Base-by-base conservation (phyloP, 2,888 invertebrate genomes). In the Habroteleia sp. region DNA sequence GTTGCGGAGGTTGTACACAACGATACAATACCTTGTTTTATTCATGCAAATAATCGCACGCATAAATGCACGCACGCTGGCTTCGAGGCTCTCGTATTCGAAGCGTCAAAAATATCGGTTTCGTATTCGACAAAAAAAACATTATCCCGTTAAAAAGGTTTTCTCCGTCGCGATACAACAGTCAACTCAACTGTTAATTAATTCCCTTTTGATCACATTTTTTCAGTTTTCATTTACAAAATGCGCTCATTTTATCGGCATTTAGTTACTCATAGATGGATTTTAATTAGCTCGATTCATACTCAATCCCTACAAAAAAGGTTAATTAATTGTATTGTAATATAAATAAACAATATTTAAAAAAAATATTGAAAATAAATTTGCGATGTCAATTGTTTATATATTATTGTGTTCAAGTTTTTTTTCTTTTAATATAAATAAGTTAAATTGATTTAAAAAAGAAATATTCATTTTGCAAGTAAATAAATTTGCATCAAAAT, bases 31-130 rank as follows among this genome's bases (percentile, higher is more conserved):
- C 56, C 37, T 42, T 42, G 35, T 66, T 66, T 68, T 63, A 72
- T 71, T 65, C 63, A 66, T 68, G 66, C 66, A 74, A 68, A 77
- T 74, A 74, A 68, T 68, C 68, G 42, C 46, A 71, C 66, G 63
- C 44, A 63, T 76, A 69, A 68, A 63, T 65, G 68, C 71, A 74
- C 50, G 62, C 71, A 62, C 68, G 41, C 52, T 52, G 63, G 63
- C 74, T 66, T 74, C 62, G 66, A 50, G 74, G 68, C 77, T 25
- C 73, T 54, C 60, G 58, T 46, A 72, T 77, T 68, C 63, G 50
- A 74, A 62, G 71, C 71, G 75, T 72, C 66, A 68, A 76, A 76
- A 72, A 76, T 76, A 72, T 76, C 72, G 68, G 68, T 73, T 76
- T 72, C 66, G 42, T 71, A 25, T 66, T 65, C 23, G 16, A 17